Evolutionary conservation across 2,888 invertebrate genomes (phyloP), one percentile per base, ranked within the genome.

Genomic region (Clunio marinus): DNA sequence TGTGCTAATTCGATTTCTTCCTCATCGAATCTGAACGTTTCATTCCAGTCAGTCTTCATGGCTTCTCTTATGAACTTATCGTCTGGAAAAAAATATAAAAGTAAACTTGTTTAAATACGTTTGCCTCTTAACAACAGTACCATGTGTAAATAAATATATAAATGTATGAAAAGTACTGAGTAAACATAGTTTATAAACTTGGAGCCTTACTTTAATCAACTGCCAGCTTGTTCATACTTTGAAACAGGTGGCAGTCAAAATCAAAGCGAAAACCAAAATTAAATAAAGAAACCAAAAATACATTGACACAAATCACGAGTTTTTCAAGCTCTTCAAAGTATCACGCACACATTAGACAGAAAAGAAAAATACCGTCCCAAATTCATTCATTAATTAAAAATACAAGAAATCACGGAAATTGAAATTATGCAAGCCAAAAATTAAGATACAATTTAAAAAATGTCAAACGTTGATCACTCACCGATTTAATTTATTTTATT

Each of bases 361-460:
- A 55, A 55, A 55, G 17, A 20, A 8, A 62, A n/a, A 13, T 22
- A 24, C 22, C 46, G 66, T 66, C 35, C 66, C 66, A 66, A 66
- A 55, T 66, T 66, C 66, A 66, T 66, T 66, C 51, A 66, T 66
- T 55, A 66, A 66, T 55, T 17, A 55, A 63, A 2, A 45, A 45
- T 15, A 13, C 13, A 63, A 63, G 20, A 63, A 22, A 24, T 22
- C 66, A 57, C 55, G 28, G 51, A 32, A 66, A 66, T 46, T 46
- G 63, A 25, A 65, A 65, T 27, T 65, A 24, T 65, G 45, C 35
- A 65, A 55, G 55, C 41, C 22, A 57, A 57, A 25, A 57, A 55
- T n/a, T n/a, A 55, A 55, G 25, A 32, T 7, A 32, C 4, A 32
- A 27, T n/a, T 57, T 4, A 27, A n/a, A 8, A 22, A 57, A 57